Base-by-base conservation (phyloP, 2,797 vertebrate species). In the Tapera naevia region DNA sequence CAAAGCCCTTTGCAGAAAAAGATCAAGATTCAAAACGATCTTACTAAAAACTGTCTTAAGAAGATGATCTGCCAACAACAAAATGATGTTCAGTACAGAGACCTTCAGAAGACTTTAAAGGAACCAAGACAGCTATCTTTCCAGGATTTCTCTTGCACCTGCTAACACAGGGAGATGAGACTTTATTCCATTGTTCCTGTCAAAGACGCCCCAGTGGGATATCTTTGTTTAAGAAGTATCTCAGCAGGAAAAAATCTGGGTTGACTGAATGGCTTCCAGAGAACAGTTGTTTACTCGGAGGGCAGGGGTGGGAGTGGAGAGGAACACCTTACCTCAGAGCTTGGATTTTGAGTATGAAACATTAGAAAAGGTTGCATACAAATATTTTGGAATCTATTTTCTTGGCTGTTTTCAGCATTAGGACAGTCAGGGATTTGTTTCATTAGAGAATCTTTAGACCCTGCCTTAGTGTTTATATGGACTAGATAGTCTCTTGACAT, bases 401-500 rank as follows among this genome's bases (percentile, higher is more conserved):
- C 43, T 90, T 94, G 70, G 4, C 56, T 79, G 48, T 69, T 91
- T 86, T 86, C 25, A 53, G 64, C 35, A 45, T 84, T 56, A 60
- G 56, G 66, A 80, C 24, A 41, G 57, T 75, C 48, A 75, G 45
- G 35, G 66, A 53, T 73, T 89, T 91, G 58, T 86, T 94, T 84
- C 41, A 70, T 17, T 0, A 0, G 61, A 66, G 73, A 70, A 62
- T 46, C 28, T 91, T 94, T 84, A 90, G 71, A 79, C 17, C 70
- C 56, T 86, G 60, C 54, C 51, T 76, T 73, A 58, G 21, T 81
- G 58, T 94, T 93, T 91, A 43, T 86, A 62, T 84, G 88, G 46
- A 84, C 93, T 90, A 90, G 88, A 84, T 79, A 81, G 88, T 94
- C 80, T 96, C 91, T 90, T 96, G 93, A 93, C 74, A 89, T 93